Evolutionary conservation across 2,113 vertebrate genomes (phyloP), one percentile per base, ranked within the genome.

Genomic region (Caloenas nicobarica): DNA sequence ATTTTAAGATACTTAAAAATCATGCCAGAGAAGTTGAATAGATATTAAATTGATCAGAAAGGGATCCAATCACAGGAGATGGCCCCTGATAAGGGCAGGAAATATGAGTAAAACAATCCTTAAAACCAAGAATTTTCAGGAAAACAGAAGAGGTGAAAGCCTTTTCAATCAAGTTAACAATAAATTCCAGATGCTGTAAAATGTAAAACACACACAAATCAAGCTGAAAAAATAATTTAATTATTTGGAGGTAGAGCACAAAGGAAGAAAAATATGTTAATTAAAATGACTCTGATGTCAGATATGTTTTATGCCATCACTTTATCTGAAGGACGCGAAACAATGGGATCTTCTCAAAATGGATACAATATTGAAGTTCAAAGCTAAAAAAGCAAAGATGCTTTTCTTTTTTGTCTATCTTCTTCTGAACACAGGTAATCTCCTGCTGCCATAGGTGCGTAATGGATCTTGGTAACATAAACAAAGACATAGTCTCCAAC

Each of bases 1-100:
- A 95, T 96, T 93, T 90, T 74, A 89, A 93, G 74, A 82, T 83
- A 88, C 76, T 74, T 91, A 69, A 89, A 92, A 95, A 58, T 93
- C 46, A 36, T 79, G 50, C 38, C 72, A 46, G 89, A 96, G 82
- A 68, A 56, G 8, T 68, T 72, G 65, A 95, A 64, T 26, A 82
- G 34, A 29, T 38, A 77, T 17, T 91, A 87, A 88, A 83, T 24
- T 69, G 54, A 66, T 92, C 66, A 76, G 76, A 93, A 94, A 64
- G 26, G 64, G 19, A 86, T 88, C 18, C 14, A 84, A 28, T 61
- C 29, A 78, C 89, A 72, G 58, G 13, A 23, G 71, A 76, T 25
- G 28, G 8, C 29, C n/a, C 65, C 57, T 86, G 28, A 94, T 71
- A 84, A 58, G 56, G 74, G 16, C 7, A 84, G 33, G 44, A 88